Evolutionary conservation across 2,113 vertebrate genomes (phyloP).

Genomic region (Serinus canaria): DNA sequence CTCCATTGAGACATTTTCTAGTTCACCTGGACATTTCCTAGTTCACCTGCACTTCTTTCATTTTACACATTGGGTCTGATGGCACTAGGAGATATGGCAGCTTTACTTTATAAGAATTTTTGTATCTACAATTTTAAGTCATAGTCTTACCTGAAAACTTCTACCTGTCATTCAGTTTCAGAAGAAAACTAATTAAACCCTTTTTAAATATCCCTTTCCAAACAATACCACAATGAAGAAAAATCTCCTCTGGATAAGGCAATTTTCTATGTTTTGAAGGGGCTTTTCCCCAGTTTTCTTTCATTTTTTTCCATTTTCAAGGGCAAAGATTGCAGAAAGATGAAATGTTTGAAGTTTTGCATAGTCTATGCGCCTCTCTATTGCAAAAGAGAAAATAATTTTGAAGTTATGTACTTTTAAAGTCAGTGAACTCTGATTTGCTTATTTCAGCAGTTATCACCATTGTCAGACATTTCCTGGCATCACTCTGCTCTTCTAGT

Average conservation of each 20-base stretch:
- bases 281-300: not conserved
- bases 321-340: not conserved
- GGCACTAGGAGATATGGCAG: not conserved
- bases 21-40: not conserved
- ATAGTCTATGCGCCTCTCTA: not conserved
- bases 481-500: not conserved
- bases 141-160: not conserved
- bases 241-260: not conserved
- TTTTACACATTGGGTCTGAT: not conserved
- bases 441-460: not conserved
- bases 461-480: not conserved
- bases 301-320: not conserved
- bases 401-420: not conserved
- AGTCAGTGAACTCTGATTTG: not conserved
- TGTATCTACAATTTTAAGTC: not conserved
- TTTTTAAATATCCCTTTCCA: not conserved
- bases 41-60: not conserved
- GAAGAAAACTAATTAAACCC: not conserved
- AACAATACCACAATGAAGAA: not conserved
- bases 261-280: not conserved
- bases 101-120: not conserved
- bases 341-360: not conserved
- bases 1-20: not conserved
- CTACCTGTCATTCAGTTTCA: not conserved
- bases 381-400: not conserved